A percentile compares a stretch with the other conserved stretches of the same genome.
phyloP scores from a whole-genome alignment of 2,888 invertebrate genomes.

The Acronicta alni region DNA sequence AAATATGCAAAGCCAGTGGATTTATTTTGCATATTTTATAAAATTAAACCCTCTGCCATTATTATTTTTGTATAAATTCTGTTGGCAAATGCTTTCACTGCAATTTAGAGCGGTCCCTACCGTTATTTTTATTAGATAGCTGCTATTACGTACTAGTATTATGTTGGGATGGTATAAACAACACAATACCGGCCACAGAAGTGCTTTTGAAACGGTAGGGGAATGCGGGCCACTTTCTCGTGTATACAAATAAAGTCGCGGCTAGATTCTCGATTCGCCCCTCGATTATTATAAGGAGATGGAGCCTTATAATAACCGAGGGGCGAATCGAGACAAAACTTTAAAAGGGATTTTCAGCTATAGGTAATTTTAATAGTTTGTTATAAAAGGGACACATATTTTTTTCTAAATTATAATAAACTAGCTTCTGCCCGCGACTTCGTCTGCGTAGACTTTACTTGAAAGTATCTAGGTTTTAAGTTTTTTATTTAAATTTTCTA shows the following conservation, averaged over 20 bases:
- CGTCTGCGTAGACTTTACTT: too few relatives aligned
- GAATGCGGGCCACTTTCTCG: conserved; percentile 3
- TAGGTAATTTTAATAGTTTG: too few relatives aligned
- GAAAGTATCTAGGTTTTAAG: too few relatives aligned
- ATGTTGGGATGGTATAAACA: conserved; percentile 28
- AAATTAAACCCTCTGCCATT: conserved; percentile 25
- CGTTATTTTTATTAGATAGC: conserved; percentile 54
- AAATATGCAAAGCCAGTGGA: conserved; percentile 11
- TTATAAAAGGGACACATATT: too few relatives aligned
- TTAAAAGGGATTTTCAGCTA: too few relatives aligned
- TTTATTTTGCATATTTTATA: conserved; percentile 20
- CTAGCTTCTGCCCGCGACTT: too few relatives aligned
- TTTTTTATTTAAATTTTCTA: too few relatives aligned
- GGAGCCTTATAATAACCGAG: too few relatives aligned
- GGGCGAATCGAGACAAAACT: too few relatives aligned
- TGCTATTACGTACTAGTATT: conserved; percentile 30
- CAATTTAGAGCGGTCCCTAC: conserved; percentile 41
- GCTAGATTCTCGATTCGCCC: too few relatives aligned
- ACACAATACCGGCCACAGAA: conserved; percentile 15
- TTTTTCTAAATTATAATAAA: too few relatives aligned
- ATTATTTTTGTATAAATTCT: conserved; percentile 31
- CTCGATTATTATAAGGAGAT: too few relatives aligned
- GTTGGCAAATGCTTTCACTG: conserved; percentile 42
- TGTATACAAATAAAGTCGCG: conserved; percentile 16
- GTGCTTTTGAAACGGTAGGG: conserved; percentile 10